Base-by-base conservation (phyloP, 2,888 invertebrate species). In the Hypena proboscidalis region DNA sequence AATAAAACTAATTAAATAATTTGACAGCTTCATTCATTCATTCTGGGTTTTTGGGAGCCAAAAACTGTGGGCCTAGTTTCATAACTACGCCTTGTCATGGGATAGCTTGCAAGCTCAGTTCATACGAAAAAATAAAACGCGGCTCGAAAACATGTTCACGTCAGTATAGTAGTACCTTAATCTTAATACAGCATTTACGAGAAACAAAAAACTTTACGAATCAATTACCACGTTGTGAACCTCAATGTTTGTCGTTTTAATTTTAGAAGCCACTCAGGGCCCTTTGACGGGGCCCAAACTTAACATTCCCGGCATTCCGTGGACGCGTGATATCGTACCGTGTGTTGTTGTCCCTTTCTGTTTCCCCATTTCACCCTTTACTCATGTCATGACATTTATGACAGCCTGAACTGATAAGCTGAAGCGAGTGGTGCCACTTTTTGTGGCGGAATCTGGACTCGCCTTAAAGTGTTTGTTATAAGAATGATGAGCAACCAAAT, bases 181-280 rank as follows among this genome's bases (percentile, higher is more conserved):
- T 1, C 29, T n/a, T 21, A 27, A 20, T 25, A 51, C 9, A 23
- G 11, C 54, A 51, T 59, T 57, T 57, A 55, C 55, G 57, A 60
- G 45, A 38, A 52, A 42, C 46, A 35, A 53, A 47, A 55, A 60
- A 67, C 52, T 54, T 41, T 73, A 74, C 74, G 76, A 80, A 82
- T 80, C 79, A 82, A 81, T 83, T 83, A 83, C 67, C 73, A 67
- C 70, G 60, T 60, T 62, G 53, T 41, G 69, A 68, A 69, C 70
- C 73, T 70, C 74, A 72, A 67, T 85, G 80, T 87, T 85, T 87
- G 83, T 83, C 82, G 78, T 85, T 85, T 85, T 82, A 83, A 88
- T 87, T 89, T 84, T 76, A 73, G 80, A 84, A 85, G 77, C 79
- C 79, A 79, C 82, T 84, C 79, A 65, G 71, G 79, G 72, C 78